phyloP scores from a whole-genome alignment of 1,140 invertebrate genomes.

The Hyles euphorbiae region DNA sequence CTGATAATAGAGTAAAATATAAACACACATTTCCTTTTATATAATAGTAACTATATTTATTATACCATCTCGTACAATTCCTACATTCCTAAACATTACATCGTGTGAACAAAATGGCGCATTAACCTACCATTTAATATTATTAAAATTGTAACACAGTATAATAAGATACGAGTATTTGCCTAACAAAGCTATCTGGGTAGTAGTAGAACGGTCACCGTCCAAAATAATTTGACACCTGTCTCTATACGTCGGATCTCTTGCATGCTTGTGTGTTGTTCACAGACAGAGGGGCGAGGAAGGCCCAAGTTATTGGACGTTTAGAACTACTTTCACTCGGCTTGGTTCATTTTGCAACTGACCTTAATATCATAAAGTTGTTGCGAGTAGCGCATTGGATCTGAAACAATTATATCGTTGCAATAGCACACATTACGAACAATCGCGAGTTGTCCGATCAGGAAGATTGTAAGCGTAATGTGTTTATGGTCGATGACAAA shows the following conservation, averaged over 20 bases:
- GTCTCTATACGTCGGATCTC: not conserved
- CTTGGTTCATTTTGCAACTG: constrained; percentile 50
- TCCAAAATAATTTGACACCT: not conserved
- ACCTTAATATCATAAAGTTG: constrained; percentile 43
- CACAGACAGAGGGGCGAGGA: constrained; percentile 6
- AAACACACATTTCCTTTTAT: no score
- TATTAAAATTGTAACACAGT: no score
- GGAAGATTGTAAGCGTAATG: no score
- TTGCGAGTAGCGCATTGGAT: constrained; percentile 37
- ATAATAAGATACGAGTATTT: constrained; percentile 12
- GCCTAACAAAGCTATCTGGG: constrained; percentile 15
- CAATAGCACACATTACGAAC: constrained; percentile 10
- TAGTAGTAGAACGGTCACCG: constrained; percentile 1
- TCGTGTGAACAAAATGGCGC: no score
- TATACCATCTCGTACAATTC: no score
- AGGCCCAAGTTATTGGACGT: constrained; percentile 27
- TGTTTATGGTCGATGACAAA: no score
- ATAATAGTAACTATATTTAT: no score
- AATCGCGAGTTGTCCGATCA: not conserved
- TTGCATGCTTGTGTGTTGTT: not conserved
- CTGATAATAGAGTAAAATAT: no score
- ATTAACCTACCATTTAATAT: no score
- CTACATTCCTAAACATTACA: no score
- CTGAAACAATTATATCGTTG: constrained; percentile 40
- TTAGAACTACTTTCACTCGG: constrained; percentile 53